Conservation (phyloP, 1,140 invertebrate genomes). For the Lanistes nyassanus region DNA sequence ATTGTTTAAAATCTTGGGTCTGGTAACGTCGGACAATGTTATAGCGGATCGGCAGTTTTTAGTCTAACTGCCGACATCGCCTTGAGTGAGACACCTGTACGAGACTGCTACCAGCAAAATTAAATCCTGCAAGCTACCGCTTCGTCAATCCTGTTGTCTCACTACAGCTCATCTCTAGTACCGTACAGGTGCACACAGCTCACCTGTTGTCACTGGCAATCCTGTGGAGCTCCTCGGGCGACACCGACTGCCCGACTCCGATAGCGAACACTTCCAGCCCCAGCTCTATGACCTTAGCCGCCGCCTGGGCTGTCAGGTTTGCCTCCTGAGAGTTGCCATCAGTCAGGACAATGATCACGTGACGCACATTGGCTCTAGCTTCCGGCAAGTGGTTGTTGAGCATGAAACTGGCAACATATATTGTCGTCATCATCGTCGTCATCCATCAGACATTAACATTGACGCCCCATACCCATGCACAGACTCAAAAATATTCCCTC, state of each 20-base stretch:
- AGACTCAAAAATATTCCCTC: too few species aligned
- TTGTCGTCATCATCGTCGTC: neutral
- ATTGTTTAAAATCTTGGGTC: too few species aligned
- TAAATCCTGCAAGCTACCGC: neutral
- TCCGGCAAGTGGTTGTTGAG: slow-evolving; percentile 23
- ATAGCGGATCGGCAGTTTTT: neutral
- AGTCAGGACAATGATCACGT: slow-evolving; percentile 34
- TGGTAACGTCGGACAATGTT: too few species aligned
- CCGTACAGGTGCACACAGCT: too few species aligned
- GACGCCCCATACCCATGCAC: too few species aligned
- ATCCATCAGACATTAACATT: neutral
- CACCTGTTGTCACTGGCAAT: slow-evolving; percentile 35
- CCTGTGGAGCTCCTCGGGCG: slow-evolving; percentile 29
- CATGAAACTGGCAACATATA: slow-evolving; percentile 15
- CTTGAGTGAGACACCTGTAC: neutral
- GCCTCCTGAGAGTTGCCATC: slow-evolving; percentile 39
- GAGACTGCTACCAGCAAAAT: neutral
- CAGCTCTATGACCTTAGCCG: neutral
- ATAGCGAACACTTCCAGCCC: slow-evolving; percentile 41
- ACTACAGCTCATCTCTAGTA: neutral
- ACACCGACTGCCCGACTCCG: slow-evolving; percentile 36
- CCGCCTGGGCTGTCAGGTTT: slow-evolving; percentile 24
- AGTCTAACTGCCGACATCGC: too few species aligned
- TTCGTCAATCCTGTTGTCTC: neutral
- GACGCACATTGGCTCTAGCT: slow-evolving; percentile 18